These are phyloP conservation scores for Trichogramma pretiosum DNA, from an alignment of 1,140 invertebrate genomes.

Conservation along the genomic window DNA sequence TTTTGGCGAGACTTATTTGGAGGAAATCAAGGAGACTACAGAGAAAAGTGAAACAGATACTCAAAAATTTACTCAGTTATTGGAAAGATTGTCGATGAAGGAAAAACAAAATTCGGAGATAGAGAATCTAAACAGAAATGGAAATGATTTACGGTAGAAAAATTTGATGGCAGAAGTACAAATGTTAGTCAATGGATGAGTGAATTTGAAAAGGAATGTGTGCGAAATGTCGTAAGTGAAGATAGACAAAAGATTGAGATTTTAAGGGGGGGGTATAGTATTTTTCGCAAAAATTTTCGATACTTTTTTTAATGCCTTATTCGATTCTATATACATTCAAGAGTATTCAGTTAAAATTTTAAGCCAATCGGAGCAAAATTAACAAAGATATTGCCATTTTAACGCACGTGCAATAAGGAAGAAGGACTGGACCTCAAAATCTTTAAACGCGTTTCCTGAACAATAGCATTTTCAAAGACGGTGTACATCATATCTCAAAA, in stretches of 20 bases:
- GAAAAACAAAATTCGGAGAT: neutral
- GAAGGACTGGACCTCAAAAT: too few relatives aligned
- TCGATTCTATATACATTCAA: too few relatives aligned
- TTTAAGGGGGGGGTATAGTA: too few relatives aligned
- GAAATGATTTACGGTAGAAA: slow-evolving; percentile 4
- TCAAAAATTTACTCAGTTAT: slow-evolving; percentile 2
- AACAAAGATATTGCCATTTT: too few relatives aligned
- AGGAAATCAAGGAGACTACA: neutral
- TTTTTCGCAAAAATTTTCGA: too few relatives aligned
- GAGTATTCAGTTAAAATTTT: too few relatives aligned
- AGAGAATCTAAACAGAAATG: slow-evolving; percentile 1
- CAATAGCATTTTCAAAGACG: too few relatives aligned
- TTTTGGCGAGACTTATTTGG: slow-evolving; percentile 2
- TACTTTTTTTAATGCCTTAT: too few relatives aligned
- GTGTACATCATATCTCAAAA: too few relatives aligned
- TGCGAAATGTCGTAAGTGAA: neutral
- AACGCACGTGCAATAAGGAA: too few relatives aligned
- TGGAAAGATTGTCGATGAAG: neutral
- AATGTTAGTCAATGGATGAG: slow-evolving; percentile 1
- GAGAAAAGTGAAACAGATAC: slow-evolving; percentile 1
- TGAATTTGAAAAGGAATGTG: slow-evolving; percentile 5
- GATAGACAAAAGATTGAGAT: neutral
- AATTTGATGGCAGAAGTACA: neutral
- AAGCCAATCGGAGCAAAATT: too few relatives aligned
- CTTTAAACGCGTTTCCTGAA: too few relatives aligned